Evolutionary conservation across 1,140 invertebrate species (phyloP).

Genomic region (Protaetia brevitarsis): DNA sequence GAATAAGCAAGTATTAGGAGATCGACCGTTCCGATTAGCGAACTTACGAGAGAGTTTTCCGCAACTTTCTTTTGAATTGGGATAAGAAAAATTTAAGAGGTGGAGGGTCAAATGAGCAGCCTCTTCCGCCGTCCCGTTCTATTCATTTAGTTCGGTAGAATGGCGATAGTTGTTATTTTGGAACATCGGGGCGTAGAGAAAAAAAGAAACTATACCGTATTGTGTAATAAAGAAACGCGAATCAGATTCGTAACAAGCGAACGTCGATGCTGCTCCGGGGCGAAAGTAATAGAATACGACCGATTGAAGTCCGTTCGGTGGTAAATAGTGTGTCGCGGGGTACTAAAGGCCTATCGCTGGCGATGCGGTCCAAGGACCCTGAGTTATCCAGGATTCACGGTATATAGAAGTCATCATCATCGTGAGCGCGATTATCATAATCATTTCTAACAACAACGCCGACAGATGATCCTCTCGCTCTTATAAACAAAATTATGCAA

Average conservation of each 20-base stretch:
- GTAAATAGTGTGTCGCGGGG: conserved; percentile 24
- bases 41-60: too few species aligned
- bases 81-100: too few species aligned
- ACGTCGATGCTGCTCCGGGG: conserved; percentile 9
- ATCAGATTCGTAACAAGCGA: conserved; percentile 4
- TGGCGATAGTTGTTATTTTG: too few species aligned
- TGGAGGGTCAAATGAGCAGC: background rate
- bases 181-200: background rate
- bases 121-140: too few species aligned
- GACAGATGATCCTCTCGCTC: background rate
- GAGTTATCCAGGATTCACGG: conserved; percentile 41
- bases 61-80: too few species aligned
- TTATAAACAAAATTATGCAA: conserved; percentile 19
- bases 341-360: conserved; percentile 42
- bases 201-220: background rate
- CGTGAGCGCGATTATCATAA: background rate
- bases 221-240: conserved; percentile 1
- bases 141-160: too few species aligned
- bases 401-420: conserved; percentile 24
- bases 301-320: conserved; percentile 20
- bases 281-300: conserved; percentile 18
- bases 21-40: background rate
- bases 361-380: conserved; percentile 39
- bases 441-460: background rate
- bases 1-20: background rate